Base-by-base conservation (phyloP, 1,140 invertebrate species). In the Belonocnema kinseyi region DNA sequence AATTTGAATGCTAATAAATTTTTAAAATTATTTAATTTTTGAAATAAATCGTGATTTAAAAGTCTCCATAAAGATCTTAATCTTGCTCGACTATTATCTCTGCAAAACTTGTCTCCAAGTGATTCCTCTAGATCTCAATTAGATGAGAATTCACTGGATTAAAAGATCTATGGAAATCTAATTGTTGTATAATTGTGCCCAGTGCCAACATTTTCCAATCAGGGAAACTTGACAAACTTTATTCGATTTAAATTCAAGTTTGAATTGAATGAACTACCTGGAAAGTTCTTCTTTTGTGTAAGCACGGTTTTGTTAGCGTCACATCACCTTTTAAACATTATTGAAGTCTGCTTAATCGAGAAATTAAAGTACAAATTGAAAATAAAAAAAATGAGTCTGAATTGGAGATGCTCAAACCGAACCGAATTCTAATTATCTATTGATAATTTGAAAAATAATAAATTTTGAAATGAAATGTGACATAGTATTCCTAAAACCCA, bases 171-270 rank as follows among this genome's bases (percentile, higher is more conserved):
- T 54, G 53, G 19, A 54, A 54, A 54, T 54, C 53, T 17, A 54
- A 54, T 54, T 54, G 53, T 54, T n/a, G 17, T 54, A 54, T 54
- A 54, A 54, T 54, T 54, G 53, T 54, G 17, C n/a, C n/a, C 53
- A 54, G n/a, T 17, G 53, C 16, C n/a, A 54, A 54, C 53, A 54
- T 54, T 54, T 19, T 54, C 53, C 53, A 54, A 54, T 54, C 53
- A n/a, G n/a, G 53, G 53, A 54, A 54, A 54, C 53, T 54, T 54
- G 17, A 54, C 1, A 54, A 54, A 54, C 53, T 54, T 54, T 17
- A 54, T 54, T 11, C 5, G 16, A 54, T 54, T 54, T 17, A 54
- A 54, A 54, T 17, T 11, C 53, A 54, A 54, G 17, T 11, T 54
- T 17, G 53, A 17, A 17, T 54, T 10, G 19, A 54, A 54, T 54